Base-by-base conservation (phyloP, 2,888 invertebrate genomes). In the Nebria salina region DNA sequence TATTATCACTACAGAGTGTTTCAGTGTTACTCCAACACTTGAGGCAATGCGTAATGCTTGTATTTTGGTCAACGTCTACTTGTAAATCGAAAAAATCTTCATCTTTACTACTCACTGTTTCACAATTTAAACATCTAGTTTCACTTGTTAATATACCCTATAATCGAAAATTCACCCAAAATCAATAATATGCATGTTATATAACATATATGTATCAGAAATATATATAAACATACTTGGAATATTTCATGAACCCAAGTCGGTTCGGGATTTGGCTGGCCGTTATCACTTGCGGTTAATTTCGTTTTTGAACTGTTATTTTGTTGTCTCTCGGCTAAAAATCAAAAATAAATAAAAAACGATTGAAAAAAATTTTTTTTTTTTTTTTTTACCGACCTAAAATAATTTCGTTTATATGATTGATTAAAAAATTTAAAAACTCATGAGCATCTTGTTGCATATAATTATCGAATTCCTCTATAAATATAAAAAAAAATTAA, bases 391-490 rank as follows among this genome's bases (percentile, higher is more conserved):
- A 54, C 54, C 3, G 6, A 54, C 54, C 54, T 54, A 54, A 54
- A 87, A 99, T 96, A 86, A 98, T 97, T 91, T 98, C 98, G 90
- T 98, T 98, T 87, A 98, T 98, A 87, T 98, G 97, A 90, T 99
- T 99, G 84, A 99, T 96, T 83, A 99, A 92, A 90, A 99, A 99
- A 90, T 99, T 99, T 83, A 99, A 92, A 91, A 99, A 99, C 89
- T 99, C 99, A 89, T 99, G 99, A 75, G 99, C 99, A 94, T 99
- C 99, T 90, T 99, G 99, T 89, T 99, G 99, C 96, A 98, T 97
- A 88, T 98, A 99, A 90, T 99, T 99, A 90, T 99, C 99, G 91
- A 99, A 99, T 88, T 98, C 95, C 91, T 98, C 98, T 97, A 93
- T 83, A 93, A 93, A 15, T 9, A 84, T 85, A 73, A 1, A 43